A percentile compares a stretch with the other conserved stretches of the same genome.
phyloP scores from a whole-genome alignment of 2,888 invertebrate species.

The Sycophila texana region DNA sequence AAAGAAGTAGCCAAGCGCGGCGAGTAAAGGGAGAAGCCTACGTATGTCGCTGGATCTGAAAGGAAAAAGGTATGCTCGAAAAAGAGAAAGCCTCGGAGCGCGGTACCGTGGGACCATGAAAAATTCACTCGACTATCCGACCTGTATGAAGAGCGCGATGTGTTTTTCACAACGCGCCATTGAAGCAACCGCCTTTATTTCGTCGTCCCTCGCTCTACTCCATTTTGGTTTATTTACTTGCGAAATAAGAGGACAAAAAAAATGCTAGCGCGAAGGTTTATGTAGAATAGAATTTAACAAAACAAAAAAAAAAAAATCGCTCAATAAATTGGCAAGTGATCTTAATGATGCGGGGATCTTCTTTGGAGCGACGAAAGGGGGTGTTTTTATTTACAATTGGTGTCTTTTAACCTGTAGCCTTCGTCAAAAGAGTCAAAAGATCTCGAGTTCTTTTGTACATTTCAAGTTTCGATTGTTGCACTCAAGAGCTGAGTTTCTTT shows the following conservation, averaged over 20 bases:
- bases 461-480: conserved; percentile 1
- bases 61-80: neutral
- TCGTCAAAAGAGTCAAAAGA: conserved; percentile 13
- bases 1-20: too few species aligned
- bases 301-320: neutral
- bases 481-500: neutral
- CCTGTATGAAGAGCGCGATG: conserved; percentile 4
- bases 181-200: neutral
- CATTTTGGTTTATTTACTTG: too few species aligned
- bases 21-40: too few species aligned
- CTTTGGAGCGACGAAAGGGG: neutral
- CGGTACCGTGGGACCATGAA: conserved; percentile 18
- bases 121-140: conserved; percentile 35
- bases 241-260: too few species aligned
- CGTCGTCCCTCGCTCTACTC: too few species aligned
- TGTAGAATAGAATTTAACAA: neutral
- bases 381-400: conserved; percentile 22
- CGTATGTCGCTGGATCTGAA: neutral
- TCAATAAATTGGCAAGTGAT: neutral
- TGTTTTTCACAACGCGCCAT: conserved; percentile 1
- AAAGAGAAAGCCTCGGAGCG: neutral
- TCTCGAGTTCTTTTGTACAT: neutral
- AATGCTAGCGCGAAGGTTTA: too few species aligned
- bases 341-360: too few species aligned
- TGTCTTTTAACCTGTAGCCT: neutral